Evolutionary conservation across 2,113 vertebrate genomes (phyloP), one percentile per base, ranked within the genome.

Genomic region (Pomatostomus ruficeps): DNA sequence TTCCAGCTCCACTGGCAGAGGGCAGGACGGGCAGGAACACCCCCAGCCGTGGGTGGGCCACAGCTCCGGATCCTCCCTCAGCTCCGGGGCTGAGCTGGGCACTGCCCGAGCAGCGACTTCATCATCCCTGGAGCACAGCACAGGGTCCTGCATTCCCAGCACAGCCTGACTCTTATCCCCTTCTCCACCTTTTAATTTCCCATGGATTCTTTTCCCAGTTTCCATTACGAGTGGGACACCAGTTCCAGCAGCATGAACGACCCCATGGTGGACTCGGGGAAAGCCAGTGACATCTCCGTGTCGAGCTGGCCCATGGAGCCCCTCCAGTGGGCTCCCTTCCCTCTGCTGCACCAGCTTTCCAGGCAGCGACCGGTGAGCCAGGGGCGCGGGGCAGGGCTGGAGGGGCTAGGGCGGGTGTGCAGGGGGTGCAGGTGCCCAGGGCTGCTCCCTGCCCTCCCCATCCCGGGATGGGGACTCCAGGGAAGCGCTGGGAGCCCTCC

Each of bases 221-320:
- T 98, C 73, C 98, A 97, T 72, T 98, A 98, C 0, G 97, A 97
- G 1, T 98, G 98, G 98, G 97, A 98, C 81, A 96, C 98, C 2
- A 99, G 99, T 28, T 98, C 98, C 45, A 95, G 97, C 97, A 99
- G 98, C 93, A 49, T 98, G 84, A 98, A 98, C 0, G 99, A 99
- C 4, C 98, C 98, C 3, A 98, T 98, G 96, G 88, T 98, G 57
- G 99, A 99, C 96, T 99, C 99, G 0, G 99, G 99, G 12, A 99
- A 99, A 95, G 99, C 98, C 95, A 99, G 99, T 0, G 98, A 99
- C 65, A 97, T 99, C 46, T 99, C 99, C 0, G 98, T 99, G 75
- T 99, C 98, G 2, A 99, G 99, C 59, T 99, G 99, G 99, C 98
- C 99, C 8, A 96, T 97, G 68, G 98, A 99, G 83, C 99, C 99